A percentile compares a stretch with the other conserved stretches of the same genome.
Conservation (phyloP, 2,888 invertebrate genomes). For the Papilio elwesi region DNA sequence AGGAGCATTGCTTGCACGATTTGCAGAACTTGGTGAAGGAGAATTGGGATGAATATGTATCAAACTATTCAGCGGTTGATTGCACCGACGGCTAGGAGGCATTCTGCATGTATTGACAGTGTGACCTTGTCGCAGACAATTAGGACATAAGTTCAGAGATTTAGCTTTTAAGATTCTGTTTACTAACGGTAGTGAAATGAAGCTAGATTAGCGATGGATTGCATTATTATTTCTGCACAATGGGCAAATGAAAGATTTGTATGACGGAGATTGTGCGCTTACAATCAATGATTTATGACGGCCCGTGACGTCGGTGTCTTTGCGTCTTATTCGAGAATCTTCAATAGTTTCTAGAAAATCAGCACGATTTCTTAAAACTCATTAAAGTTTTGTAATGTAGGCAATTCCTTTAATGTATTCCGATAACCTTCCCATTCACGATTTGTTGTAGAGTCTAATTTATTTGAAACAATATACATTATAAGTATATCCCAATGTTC, state of each 20-base stretch:
- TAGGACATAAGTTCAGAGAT: not conserved
- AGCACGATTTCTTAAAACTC: not conserved
- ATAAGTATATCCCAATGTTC: not conserved
- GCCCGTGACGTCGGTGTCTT: too few species aligned
- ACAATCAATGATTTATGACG: too few species aligned
- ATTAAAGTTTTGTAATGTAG: not conserved
- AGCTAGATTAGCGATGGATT: not conserved
- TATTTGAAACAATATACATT: not conserved
- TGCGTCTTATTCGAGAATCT: too few species aligned
- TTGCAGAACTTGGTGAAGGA: too few species aligned
- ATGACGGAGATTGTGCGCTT: too few species aligned
- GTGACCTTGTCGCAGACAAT: not conserved
- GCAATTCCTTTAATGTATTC: too few species aligned
- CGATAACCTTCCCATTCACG: constrained; percentile 3
- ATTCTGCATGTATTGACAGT: not conserved
- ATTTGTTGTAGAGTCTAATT: not conserved
- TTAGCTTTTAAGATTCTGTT: not conserved
- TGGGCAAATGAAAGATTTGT: too few species aligned
- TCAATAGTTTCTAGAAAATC: constrained; percentile 3
- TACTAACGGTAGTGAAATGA: not conserved
- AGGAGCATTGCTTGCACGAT: too few species aligned
- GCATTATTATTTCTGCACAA: too few species aligned
- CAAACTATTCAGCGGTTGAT: not conserved
- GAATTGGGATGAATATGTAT: not conserved
- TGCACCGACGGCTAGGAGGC: not conserved